Base-by-base conservation (phyloP, 2,888 invertebrate genomes). In the Panzeria rudis region DNA sequence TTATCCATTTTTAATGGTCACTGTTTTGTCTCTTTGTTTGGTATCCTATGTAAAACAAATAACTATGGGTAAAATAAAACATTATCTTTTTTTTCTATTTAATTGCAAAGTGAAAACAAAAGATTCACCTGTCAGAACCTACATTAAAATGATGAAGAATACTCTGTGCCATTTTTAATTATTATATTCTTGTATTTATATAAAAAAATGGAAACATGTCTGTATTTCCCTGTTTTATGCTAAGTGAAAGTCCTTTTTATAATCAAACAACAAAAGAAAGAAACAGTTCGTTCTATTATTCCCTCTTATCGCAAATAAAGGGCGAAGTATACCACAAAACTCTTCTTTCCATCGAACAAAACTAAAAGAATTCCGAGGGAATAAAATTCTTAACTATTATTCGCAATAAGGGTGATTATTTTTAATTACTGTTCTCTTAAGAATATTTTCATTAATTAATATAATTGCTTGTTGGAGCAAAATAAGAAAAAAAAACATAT, bases 391-490 rank as follows among this genome's bases (percentile, higher is more conserved):
- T 50, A 8, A 0, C 50, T 17, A 17, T n/a, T 47, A 47, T 38
- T 38, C 38, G 38, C 38, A 38, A 38, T 13, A 13, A 38, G 11
- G 3, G 9, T 17, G 6, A 54, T 62, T 72, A 47, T 61, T 61
- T 59, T 61, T 77, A 50, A 73, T 81, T 73, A 73, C 9, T 59
- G 17, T 81, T 69, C 47, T 68, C 47, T 52, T 64, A 23, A 20
- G 56, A 69, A 73, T 47, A 41, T 69, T 11, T 56, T 64, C n/a
- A 17, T 38, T 78, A 68, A 73, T 76, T 72, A 72, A 50, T 69
- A 69, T 25, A 68, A 81, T 69, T 72, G 73, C 54, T 73, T 77
- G 68, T 77, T 69, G 68, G 17, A 25, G 4, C 54, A 38, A 61
- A 29, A 32, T 0, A 72, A 52, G 25, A 9, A 23, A 17, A 66